These are phyloP conservation scores for Xiphophorus hellerii DNA, from an alignment of 2,113 vertebrate genomes.

Conservation along the genomic window DNA sequence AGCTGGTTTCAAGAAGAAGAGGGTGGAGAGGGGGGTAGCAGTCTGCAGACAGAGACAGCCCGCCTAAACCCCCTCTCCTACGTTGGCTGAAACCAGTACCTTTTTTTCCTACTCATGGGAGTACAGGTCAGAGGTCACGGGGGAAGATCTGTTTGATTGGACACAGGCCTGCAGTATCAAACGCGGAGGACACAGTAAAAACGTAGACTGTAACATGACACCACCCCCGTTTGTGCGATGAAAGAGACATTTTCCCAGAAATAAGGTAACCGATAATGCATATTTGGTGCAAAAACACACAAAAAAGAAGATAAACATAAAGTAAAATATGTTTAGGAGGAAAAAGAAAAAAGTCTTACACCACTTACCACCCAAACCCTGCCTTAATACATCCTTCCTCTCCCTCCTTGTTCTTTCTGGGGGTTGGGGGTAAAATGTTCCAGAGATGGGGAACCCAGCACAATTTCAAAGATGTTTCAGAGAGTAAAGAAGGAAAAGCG, in stretches of 20 bases:
- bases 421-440: constrained; percentile 71
- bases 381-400: constrained; percentile 28
- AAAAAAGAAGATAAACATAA: constrained; percentile 41
- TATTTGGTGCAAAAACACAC: constrained; percentile 49
- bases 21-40: constrained; percentile 4
- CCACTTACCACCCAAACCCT: constrained; percentile 32
- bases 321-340: constrained; percentile 10
- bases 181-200: constrained; percentile 56
- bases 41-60: constrained; percentile 57
- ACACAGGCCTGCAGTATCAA: constrained; percentile 73
- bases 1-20: constrained; percentile 72
- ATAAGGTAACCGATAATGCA: constrained; percentile 38
- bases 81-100: constrained; percentile 68
- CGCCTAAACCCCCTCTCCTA: constrained; percentile 53
- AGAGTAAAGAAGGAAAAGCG: constrained; percentile 75
- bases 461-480: constrained; percentile 78
- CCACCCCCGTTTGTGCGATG: constrained; percentile 49
- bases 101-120: constrained; percentile 65
- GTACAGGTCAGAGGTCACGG: constrained; percentile 71
- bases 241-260: constrained; percentile 68
- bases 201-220: constrained; percentile 52
- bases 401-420: constrained; percentile 43
- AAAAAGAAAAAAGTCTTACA: constrained; percentile 29
- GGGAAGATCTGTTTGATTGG: constrained; percentile 78
- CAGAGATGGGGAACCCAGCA: constrained; percentile 70